phyloP scores from a whole-genome alignment of 1,140 invertebrate genomes.

The Stegodyphus dumicola region DNA sequence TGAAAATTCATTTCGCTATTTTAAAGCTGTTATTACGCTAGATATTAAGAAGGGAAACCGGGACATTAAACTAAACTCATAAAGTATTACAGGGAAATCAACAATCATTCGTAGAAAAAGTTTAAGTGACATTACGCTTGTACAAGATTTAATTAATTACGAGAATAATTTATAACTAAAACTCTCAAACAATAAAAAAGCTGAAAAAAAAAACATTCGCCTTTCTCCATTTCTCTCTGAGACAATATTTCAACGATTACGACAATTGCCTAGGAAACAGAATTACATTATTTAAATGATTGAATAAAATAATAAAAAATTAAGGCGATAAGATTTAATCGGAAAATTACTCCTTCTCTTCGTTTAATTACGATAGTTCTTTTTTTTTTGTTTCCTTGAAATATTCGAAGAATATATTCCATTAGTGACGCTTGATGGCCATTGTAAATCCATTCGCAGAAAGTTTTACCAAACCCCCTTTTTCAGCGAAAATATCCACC shows the following conservation, averaged over 20 bases:
- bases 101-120: constrained; percentile 38
- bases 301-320: constrained; percentile 5
- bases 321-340: constrained; percentile 31
- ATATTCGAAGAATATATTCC: constrained; percentile 22
- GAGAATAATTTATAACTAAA: constrained; percentile 35
- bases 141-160: constrained; percentile 44
- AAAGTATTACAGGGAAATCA: constrained; percentile 14
- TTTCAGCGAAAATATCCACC: neutral
- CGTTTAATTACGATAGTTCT: constrained; percentile 41
- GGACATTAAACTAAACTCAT: constrained; percentile 14
- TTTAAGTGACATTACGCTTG: neutral
- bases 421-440: constrained; percentile 24
- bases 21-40: neutral
- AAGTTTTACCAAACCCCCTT: neutral
- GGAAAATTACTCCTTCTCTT: constrained; percentile 39
- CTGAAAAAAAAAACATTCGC: constrained; percentile 8
- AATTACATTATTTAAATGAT: constrained; percentile 44
- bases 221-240: constrained; percentile 15
- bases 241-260: constrained; percentile 55
- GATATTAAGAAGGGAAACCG: neutral
- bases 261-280: constrained; percentile 15
- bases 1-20: neutral
- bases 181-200: constrained; percentile 6
- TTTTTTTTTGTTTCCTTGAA: constrained; percentile 16
- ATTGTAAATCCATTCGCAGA: constrained; percentile 37